Evolutionary conservation across 1,140 invertebrate genomes (phyloP), one percentile per base, ranked within the genome.

Genomic region (Homarus americanus): DNA sequence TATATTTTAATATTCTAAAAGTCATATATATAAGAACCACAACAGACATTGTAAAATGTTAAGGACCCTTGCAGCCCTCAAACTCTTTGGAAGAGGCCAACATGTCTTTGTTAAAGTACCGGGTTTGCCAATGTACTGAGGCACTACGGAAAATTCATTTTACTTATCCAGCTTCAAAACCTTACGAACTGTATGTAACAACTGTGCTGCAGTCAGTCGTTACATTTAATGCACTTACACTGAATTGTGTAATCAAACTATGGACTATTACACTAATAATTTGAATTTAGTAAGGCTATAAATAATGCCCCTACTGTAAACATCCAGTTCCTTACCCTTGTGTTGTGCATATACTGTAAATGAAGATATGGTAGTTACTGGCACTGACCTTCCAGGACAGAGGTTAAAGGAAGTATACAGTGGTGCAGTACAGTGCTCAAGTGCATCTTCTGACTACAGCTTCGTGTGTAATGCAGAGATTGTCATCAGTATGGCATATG

Each of bases 21-120:
- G 76, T 79, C 76, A 44, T 28, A 76, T 7, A 79, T 44, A 28
- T 58, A 58, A 58, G 36, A 79, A 44, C 40, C 76, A 79, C 76
- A 79, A 15, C 15, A 38, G 76, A 49, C 76, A 79, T 15, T 79
- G 40, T 28, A 79, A 79, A 44, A 36, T 41, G 40, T 49, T 49
- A 10, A 69, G 24, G 63, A 24, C 17, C n/a, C 63, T 69, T 69
- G n/a, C n/a, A 69, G 63, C 63, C 63, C 63, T 69, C n/a, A 63
- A 63, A 69, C 63, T 69, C 63, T 32, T 69, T 32, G 63, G 76
- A 49, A 44, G 40, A 79, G 76, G 53, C 20, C 53, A 15, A 58
- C 4, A 58, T 20, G 20, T 58, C 53, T 58, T 3, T 58, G 3
- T 49, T 69, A 28, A 69, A 69, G 40, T n/a, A 44, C 32, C 36